Base-by-base conservation (phyloP, 2,888 invertebrate species). In the Dascillus cervinus region DNA sequence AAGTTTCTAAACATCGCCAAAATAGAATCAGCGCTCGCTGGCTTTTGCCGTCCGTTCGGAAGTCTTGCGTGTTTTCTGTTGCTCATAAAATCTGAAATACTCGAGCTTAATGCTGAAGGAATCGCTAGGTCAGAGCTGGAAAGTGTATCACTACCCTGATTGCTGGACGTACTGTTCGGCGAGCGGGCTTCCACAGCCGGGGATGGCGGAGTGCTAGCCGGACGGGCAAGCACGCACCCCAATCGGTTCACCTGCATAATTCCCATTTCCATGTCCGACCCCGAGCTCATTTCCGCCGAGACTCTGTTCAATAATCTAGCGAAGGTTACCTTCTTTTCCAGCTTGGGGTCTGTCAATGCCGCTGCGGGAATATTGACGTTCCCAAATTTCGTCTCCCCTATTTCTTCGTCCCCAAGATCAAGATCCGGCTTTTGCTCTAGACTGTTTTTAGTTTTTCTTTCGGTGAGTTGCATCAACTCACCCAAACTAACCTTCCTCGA, bases 281-380 rank as follows among this genome's bases (percentile, higher is more conserved):
- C 79, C 1, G 80, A 79, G 52, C 79, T 82, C 77, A 83, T 82
- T 67, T 83, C 84, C 4, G 81, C 79, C 6, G 82, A 82, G 3
- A 83, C 81, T 62, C 78, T 82, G 53, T 79, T 82, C 11, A 83
- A 60, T 27, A 84, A 61, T 41, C 82, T 70, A 0, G 84, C 83
- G 54, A 84, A 84, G 1, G 82, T 83, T 4, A 84, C 82, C 61
- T 83, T 83, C 65, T 83, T 83, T 55, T 83, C 83, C 30, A 82
- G 61, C 52, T 82, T 82, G 6, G 79, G 76, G 60, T 80, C 80
- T 25, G 70, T 72, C 41, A 76, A 64, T 30, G 74, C 73, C 1
- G 76, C 73, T 0, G 74, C 69, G 0, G 1, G 69, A 3, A 50
- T 26, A 15, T 32, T 33, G 17, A 38, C 43, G 13, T 47, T 55